Percentiles rank a stretch among this genome's conserved stretches.
These are phyloP conservation scores for Rhinolophus ferrumequinum DNA, from an alignment of 2,113 vertebrate species.

Conservation along the genomic window DNA sequence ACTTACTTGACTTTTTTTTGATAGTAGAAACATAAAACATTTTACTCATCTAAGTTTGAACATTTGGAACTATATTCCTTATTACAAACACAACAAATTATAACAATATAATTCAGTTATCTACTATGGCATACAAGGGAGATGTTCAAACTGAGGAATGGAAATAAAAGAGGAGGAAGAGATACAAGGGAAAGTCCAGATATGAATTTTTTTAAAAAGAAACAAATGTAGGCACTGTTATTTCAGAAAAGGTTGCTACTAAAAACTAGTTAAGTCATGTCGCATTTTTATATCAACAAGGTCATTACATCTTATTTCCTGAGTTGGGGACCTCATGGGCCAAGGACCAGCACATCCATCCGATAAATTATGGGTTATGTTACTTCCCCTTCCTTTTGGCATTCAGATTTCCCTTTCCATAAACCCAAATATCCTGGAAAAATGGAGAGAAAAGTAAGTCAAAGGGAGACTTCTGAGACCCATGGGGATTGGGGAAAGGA, in stretches of 20 bases:
- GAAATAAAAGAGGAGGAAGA: not conserved
- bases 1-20: not conserved
- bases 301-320: not conserved
- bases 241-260: slow-evolving; percentile 1
- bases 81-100: slow-evolving; percentile 8
- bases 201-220: not conserved
- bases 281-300: slow-evolving; percentile 37
- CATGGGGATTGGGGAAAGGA: not conserved
- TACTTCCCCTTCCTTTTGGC: not conserved
- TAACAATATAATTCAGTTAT: slow-evolving; percentile 39
- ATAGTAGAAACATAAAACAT: slow-evolving; percentile 52
- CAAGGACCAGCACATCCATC: not conserved
- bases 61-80: not conserved
- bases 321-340: not conserved
- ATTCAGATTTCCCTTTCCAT: not conserved
- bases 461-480: not conserved
- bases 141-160: not conserved
- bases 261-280: not conserved
- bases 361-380: not conserved
- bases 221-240: not conserved
- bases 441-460: not conserved
- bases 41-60: not conserved
- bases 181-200: slow-evolving; percentile 52
- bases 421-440: not conserved
- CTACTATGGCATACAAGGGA: not conserved